Conservation (phyloP, 1,140 invertebrate species). For the Aphaenogaster ashmeadi region DNA sequence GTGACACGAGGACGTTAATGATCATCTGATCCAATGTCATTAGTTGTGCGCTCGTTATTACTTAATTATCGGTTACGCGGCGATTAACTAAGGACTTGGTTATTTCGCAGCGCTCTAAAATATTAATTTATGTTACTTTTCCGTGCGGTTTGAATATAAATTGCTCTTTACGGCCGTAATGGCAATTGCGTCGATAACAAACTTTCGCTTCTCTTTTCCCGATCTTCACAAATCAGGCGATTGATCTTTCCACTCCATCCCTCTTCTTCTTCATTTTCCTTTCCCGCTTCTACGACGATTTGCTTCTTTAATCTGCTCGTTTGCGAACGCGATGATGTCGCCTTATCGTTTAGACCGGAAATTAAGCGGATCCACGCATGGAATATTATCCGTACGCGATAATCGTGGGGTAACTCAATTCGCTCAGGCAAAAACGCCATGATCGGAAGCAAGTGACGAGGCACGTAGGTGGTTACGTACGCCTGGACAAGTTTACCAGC, state of each 20-base stretch:
- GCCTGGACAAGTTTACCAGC: constrained; percentile 38
- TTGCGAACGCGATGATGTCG: background rate
- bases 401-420: constrained; percentile 55
- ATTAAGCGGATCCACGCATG: constrained; percentile 63
- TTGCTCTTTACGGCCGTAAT: constrained; percentile 25
- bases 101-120: constrained; percentile 10
- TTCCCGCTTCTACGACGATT: constrained; percentile 1
- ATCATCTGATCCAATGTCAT: constrained; percentile 7
- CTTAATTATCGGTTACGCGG: constrained; percentile 43
- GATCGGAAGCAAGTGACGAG: constrained; percentile 56
- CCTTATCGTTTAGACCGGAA: constrained; percentile 55
- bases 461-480: constrained; percentile 52
- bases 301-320: constrained; percentile 28
- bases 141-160: constrained; percentile 33
- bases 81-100: constrained; percentile 11
- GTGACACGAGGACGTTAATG: constrained; percentile 9
- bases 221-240: constrained; percentile 48
- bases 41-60: constrained; percentile 17
- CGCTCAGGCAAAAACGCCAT: constrained; percentile 36
- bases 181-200: constrained; percentile 17
- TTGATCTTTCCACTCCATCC: constrained; percentile 4
- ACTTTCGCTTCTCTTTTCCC: background rate
- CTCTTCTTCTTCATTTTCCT: background rate
- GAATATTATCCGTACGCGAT: constrained; percentile 52
- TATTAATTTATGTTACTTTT: constrained; percentile 48